These are phyloP conservation scores for Colletes latitarsis DNA, from an alignment of 1,140 invertebrate genomes.

Conservation along the genomic window DNA sequence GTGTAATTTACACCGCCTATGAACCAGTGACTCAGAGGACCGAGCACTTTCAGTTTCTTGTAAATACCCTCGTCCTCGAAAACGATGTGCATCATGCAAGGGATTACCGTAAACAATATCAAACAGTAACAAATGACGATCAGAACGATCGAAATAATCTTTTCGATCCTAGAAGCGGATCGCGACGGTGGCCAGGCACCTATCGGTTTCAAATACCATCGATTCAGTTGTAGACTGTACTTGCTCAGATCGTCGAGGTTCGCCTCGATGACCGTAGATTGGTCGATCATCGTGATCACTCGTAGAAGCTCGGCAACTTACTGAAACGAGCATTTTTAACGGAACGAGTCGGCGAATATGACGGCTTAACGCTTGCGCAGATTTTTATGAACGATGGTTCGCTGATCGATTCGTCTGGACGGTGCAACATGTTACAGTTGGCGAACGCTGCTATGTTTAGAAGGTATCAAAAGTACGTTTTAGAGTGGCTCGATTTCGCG, in stretches of 20 bases:
- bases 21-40: constrained; percentile 52
- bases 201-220: constrained; percentile 57
- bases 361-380: not conserved
- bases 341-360: not conserved
- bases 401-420: constrained; percentile 38
- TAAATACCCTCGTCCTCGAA: constrained; percentile 17
- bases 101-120: constrained; percentile 31
- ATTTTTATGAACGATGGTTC: not conserved
- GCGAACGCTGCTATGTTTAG: not conserved
- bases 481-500: not conserved
- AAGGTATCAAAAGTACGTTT: not conserved
- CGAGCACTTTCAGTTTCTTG: constrained; percentile 30
- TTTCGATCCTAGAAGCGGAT: constrained; percentile 2
- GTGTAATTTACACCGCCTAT: constrained; percentile 43
- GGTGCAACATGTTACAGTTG: not conserved
- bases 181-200: constrained; percentile 46
- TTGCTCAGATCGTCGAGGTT: constrained; percentile 13
- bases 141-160: constrained; percentile 8
- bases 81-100: constrained; percentile 12
- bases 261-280: no score
- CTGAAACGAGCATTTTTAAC: not conserved
- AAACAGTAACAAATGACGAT: constrained; percentile 16
- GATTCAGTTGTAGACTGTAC: constrained; percentile 45
- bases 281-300: not conserved
- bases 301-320: constrained; percentile 1